Conservation (phyloP, 1,140 invertebrate species). For the Euborellia annulipes region DNA sequence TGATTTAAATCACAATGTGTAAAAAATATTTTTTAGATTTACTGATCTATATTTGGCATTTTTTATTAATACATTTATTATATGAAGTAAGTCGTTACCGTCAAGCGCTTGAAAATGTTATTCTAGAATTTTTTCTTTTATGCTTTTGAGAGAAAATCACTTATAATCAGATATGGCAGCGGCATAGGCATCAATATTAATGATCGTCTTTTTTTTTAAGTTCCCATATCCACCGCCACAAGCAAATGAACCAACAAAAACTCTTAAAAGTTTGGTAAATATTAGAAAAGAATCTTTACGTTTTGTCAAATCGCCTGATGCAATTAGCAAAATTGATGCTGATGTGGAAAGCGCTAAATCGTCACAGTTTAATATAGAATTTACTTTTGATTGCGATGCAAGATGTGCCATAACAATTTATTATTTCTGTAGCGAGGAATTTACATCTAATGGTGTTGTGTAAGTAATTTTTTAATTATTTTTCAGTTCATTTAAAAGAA, state of each 20-base stretch:
- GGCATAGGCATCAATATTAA: too few relatives aligned
- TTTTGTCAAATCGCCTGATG: conserved; percentile 49
- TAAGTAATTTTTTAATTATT: conserved; percentile 29
- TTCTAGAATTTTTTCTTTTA: too few relatives aligned
- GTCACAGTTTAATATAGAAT: conserved; percentile 83
- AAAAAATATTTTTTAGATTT: too few relatives aligned
- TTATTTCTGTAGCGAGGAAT: conserved; percentile 90
- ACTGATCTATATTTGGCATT: too few relatives aligned
- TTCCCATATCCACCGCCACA: conserved; percentile 96
- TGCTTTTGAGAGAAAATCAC: too few relatives aligned
- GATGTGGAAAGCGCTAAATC: conserved; percentile 38
- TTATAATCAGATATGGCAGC: too few relatives aligned
- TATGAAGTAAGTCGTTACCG: too few relatives aligned
- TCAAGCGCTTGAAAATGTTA: too few relatives aligned
- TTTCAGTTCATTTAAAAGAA: background rate
- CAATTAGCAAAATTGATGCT: conserved; percentile 29
- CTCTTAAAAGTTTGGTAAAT: conserved; percentile 87
- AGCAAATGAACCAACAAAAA: conserved; percentile 90
- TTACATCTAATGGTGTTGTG: conserved; percentile 58
- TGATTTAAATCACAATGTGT: too few relatives aligned
- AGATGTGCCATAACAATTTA: conserved; percentile 85
- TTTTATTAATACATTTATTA: too few relatives aligned
- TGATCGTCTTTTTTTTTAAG: conserved; percentile 33
- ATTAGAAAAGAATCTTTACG: conserved; percentile 91
- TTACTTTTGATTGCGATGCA: conserved; percentile 92